phyloP scores from a whole-genome alignment of 2,888 invertebrate species.

The Parnassius mnemosyne region DNA sequence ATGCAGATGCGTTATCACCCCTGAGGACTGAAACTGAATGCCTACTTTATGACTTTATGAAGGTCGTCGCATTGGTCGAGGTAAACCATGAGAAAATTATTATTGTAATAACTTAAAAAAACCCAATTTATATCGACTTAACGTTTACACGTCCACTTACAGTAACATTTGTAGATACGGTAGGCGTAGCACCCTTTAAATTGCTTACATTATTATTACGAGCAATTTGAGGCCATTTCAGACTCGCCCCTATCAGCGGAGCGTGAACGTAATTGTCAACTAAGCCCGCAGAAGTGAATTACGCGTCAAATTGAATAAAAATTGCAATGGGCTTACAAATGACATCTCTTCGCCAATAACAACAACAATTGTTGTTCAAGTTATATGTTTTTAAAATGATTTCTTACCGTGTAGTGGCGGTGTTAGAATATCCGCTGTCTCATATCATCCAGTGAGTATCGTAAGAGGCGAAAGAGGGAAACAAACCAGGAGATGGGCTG shows the following conservation, averaged over 20 bases:
- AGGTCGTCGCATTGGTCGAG: too few species aligned
- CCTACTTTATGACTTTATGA: too few species aligned
- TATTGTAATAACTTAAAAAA: too few species aligned
- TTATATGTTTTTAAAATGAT: neutral
- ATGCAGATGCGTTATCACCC: too few species aligned
- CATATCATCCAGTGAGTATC: too few species aligned
- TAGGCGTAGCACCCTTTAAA: neutral
- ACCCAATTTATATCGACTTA: neutral
- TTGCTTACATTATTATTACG: slow-evolving; percentile 12
- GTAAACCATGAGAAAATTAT: too few species aligned
- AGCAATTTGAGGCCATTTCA: slow-evolving; percentile 8
- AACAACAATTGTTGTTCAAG: neutral
- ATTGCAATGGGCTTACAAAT: slow-evolving; percentile 9
- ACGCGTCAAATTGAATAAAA: slow-evolving; percentile 9
- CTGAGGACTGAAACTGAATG: too few species aligned
- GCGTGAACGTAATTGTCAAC: slow-evolving; percentile 13
- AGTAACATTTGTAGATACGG: neutral
- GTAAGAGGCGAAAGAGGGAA: too few species aligned
- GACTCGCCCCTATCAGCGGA: slow-evolving; percentile 5
- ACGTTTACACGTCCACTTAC: neutral
- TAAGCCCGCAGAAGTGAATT: slow-evolving; percentile 8
- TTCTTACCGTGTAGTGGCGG: too few species aligned
- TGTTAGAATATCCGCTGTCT: too few species aligned
- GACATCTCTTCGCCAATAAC: neutral
- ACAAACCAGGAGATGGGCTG: too few species aligned